Percentiles rank a stretch among this genome's conserved stretches.
Evolutionary conservation across 2,797 vertebrate genomes (phyloP).

Genomic region (Chloroceryle amazona): DNA sequence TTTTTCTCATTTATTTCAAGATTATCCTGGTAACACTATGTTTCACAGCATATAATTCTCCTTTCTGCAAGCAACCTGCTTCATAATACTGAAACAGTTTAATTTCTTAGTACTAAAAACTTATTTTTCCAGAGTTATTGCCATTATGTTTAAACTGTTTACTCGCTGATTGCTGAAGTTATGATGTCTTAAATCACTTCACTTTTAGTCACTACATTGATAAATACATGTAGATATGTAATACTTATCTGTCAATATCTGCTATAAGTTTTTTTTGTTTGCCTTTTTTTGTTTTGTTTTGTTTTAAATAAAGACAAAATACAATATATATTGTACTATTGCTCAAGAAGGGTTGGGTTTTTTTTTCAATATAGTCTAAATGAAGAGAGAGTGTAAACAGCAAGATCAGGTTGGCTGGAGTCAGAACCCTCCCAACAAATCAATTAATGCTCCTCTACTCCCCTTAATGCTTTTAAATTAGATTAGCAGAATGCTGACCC

Average conservation of each 20-base stretch:
- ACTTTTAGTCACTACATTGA: background rate
- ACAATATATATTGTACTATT: background rate
- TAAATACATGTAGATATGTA: background rate
- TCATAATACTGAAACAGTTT: background rate
- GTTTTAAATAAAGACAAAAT: background rate
- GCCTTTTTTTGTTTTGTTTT: too few relatives aligned
- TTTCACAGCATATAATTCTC: background rate
- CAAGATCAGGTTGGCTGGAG: conserved; percentile 20
- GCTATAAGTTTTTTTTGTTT: background rate
- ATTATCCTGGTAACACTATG: background rate
- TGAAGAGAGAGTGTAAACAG: background rate
- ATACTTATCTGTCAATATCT: background rate
- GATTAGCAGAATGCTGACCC: conserved; percentile 62
- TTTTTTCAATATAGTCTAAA: background rate
- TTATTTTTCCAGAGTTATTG: background rate
- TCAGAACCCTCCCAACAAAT: conserved; percentile 57
- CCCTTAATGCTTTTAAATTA: conserved; percentile 71
- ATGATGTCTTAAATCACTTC: background rate
- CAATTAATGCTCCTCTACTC: conserved; percentile 61
- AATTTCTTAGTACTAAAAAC: background rate
- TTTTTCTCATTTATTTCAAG: background rate
- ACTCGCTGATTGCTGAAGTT: background rate
- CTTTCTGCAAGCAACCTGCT: background rate
- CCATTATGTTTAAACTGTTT: background rate
- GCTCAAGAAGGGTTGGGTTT: background rate